Percentiles rank a stretch among this genome's conserved stretches.
Conservation (phyloP, 1,140 invertebrate genomes). For the Drosophila serrata region DNA sequence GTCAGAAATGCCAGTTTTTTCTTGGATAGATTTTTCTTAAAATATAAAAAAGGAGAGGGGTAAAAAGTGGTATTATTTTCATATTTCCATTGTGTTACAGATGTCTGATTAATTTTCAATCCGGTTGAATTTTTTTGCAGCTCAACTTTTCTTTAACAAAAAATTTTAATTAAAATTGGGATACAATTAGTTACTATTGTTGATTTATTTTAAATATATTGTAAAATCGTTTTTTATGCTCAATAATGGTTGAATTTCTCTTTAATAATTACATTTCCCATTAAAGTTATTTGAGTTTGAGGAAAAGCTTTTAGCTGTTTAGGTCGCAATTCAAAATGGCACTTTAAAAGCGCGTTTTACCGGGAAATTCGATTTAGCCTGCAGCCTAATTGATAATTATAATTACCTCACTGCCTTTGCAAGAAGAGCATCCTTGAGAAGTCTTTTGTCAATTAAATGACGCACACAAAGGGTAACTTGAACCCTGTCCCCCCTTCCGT, state of each 20-base stretch:
- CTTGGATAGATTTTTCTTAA: neutral
- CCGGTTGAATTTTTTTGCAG: neutral
- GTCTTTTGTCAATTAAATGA: slow-evolving; percentile 33
- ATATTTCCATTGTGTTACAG: too few species aligned
- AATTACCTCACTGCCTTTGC: slow-evolving; percentile 6
- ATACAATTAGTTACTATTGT: neutral
- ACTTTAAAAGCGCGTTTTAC: neutral
- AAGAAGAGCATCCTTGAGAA: neutral
- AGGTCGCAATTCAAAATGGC: neutral
- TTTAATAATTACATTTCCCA: too few species aligned
- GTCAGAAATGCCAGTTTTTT: neutral
- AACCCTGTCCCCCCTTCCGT: neutral
- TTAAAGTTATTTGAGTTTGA: too few species aligned
- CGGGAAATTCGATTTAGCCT: slow-evolving; percentile 6
- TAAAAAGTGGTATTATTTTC: neutral
- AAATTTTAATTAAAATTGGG: neutral
- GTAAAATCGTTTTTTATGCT: slow-evolving; percentile 2
- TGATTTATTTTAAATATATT: slow-evolving; percentile 46
- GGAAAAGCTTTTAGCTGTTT: neutral
- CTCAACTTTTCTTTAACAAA: neutral
- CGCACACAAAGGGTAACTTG: slow-evolving; percentile 29
- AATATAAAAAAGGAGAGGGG: neutral
- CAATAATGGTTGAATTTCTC: neutral
- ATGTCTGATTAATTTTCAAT: neutral
- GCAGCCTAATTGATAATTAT: slow-evolving; percentile 15